Evolutionary conservation across 2,888 invertebrate genomes (phyloP).

Genomic region (Hydraecia micacea): DNA sequence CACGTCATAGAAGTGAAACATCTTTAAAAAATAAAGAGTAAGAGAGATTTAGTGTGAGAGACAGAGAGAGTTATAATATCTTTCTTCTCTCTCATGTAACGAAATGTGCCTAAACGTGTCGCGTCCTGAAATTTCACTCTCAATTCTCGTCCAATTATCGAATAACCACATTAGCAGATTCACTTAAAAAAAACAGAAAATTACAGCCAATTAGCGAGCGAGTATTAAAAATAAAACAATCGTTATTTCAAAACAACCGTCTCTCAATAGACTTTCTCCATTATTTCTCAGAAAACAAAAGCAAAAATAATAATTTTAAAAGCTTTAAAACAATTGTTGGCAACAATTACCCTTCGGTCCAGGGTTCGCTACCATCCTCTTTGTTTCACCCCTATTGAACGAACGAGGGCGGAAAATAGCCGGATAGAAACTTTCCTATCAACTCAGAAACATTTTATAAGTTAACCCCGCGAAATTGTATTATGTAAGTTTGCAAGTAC

Average conservation of each 20-base stretch:
- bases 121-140: neutral
- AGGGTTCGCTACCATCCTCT: constrained; percentile 50
- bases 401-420: constrained; percentile 64
- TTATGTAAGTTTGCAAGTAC: constrained; percentile 58
- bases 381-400: constrained; percentile 64
- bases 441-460: constrained; percentile 67
- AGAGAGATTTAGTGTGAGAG: neutral
- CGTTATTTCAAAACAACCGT: constrained; percentile 28
- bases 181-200: neutral
- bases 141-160: neutral
- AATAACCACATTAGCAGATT: neutral
- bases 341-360: constrained; percentile 64
- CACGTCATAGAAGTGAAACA: neutral
- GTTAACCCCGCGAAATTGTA: constrained; percentile 63
- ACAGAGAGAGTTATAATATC: neutral
- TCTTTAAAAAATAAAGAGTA: neutral
- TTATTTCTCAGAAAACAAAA: constrained; percentile 57
- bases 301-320: constrained; percentile 68
- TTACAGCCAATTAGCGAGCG: neutral
- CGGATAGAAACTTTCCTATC: constrained; percentile 63
- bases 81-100: neutral
- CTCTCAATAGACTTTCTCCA: constrained; percentile 43
- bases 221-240: constrained; percentile 24
- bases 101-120: neutral
- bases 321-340: constrained; percentile 68